Percentiles rank a stretch among this genome's conserved stretches.
Conservation (phyloP, 2,797 vertebrate species). For the Lepus oiostolus region DNA sequence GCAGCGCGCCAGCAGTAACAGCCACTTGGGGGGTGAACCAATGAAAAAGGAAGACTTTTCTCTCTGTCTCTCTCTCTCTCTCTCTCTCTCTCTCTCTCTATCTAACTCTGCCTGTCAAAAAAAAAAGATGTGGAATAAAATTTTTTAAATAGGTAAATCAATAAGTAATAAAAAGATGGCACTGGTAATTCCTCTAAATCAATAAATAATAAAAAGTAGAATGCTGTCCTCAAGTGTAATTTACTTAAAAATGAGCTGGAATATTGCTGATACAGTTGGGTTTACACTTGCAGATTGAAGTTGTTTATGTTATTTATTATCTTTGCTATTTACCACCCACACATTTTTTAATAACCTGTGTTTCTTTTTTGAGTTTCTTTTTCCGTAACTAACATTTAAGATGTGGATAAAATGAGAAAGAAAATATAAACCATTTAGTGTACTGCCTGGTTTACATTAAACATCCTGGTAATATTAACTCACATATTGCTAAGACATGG, state of each 20-base stretch:
- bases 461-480: background rate
- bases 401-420: background rate
- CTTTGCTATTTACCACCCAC: background rate
- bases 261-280: background rate
- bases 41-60: too few species aligned
- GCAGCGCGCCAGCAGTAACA: too few species aligned
- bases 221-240: background rate
- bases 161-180: background rate
- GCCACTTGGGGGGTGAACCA: too few species aligned
- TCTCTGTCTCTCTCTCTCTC: too few species aligned
- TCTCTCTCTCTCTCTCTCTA: too few species aligned
- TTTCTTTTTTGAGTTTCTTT: background rate
- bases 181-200: background rate
- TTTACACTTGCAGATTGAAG: background rate
- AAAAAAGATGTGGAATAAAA: background rate
- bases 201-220: background rate
- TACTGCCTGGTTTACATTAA: background rate
- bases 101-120: too few species aligned
- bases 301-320: background rate
- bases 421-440: background rate
- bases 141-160: background rate
- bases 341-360: background rate
- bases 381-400: background rate
- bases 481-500: background rate
- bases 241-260: background rate